Evolutionary conservation across 2,888 invertebrate genomes (phyloP).

Genomic region (Drosophila nr. fundita): DNA sequence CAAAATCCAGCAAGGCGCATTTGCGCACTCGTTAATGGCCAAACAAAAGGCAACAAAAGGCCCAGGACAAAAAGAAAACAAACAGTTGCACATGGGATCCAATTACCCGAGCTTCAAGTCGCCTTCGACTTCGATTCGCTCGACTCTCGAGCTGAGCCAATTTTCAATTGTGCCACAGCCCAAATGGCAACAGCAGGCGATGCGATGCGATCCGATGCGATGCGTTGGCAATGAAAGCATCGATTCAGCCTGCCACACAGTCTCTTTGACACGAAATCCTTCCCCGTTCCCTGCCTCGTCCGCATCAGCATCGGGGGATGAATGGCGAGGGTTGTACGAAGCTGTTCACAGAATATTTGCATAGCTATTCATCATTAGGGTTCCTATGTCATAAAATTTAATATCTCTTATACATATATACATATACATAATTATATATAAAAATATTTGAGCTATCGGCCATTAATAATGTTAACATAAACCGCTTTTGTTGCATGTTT

Average conservation of each 20-base stretch:
- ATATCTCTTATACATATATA: too few relatives aligned
- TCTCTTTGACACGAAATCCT: constrained; percentile 53
- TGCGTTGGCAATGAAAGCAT: constrained; percentile 32
- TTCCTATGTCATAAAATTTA: neutral
- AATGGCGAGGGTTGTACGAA: constrained; percentile 41
- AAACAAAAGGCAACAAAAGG: constrained; percentile 48
- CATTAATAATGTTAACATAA: neutral
- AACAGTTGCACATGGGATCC: constrained; percentile 78
- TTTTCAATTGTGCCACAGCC: constrained; percentile 70
- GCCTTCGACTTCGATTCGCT: constrained; percentile 3
- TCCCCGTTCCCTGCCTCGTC: neutral
- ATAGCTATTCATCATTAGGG: neutral
- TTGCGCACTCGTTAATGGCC: constrained; percentile 55
- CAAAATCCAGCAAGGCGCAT: constrained; percentile 41
- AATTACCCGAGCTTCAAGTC: constrained; percentile 59
- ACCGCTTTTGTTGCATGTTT: neutral
- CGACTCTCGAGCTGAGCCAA: constrained; percentile 60
- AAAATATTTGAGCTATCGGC: neutral
- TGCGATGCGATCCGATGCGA: constrained; percentile 37
- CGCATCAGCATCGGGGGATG: constrained; percentile 33
- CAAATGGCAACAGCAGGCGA: constrained; percentile 72
- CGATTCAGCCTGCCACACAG: constrained; percentile 45
- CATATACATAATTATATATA: neutral
- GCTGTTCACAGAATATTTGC: neutral
- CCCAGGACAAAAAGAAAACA: constrained; percentile 32